Conservation (phyloP, 2,888 invertebrate species). For the Hirtodrosophila cameraria region DNA sequence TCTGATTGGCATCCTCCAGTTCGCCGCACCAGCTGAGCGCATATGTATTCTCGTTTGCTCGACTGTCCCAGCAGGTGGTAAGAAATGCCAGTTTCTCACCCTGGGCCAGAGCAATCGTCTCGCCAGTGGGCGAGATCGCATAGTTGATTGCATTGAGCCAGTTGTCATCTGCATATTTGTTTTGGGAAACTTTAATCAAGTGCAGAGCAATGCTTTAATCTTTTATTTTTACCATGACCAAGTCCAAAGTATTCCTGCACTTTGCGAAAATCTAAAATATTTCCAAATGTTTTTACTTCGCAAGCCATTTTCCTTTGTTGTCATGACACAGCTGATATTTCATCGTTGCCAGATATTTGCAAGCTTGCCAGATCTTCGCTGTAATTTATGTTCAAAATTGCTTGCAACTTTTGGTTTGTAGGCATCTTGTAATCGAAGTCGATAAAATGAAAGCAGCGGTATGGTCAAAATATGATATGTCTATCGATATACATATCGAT, state of each 20-base stretch:
- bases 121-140: slow-evolving; percentile 90
- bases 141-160: slow-evolving; percentile 89
- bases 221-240: slow-evolving; percentile 83
- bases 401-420: too few species aligned
- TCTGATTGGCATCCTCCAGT: slow-evolving; percentile 85
- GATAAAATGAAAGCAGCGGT: too few species aligned
- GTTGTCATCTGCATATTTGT: slow-evolving; percentile 85
- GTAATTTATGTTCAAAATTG: too few species aligned
- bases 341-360: slow-evolving; percentile 22
- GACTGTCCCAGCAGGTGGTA: slow-evolving; percentile 87
- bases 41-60: slow-evolving; percentile 84
- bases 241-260: slow-evolving; percentile 86
- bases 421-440: too few species aligned
- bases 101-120: slow-evolving; percentile 88
- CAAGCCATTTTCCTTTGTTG: slow-evolving; percentile 84
- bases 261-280: slow-evolving; percentile 86
- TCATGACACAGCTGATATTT: slow-evolving; percentile 47
- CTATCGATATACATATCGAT: slow-evolving; percentile 1
- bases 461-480: too few species aligned
- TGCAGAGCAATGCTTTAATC: too few species aligned
- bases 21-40: slow-evolving; percentile 86
- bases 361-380: neutral
- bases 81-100: slow-evolving; percentile 88
- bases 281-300: slow-evolving; percentile 87
- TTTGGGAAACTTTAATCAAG: neutral